Conservation (phyloP, 2,113 vertebrate genomes). For the Chunga burmeisteri region DNA sequence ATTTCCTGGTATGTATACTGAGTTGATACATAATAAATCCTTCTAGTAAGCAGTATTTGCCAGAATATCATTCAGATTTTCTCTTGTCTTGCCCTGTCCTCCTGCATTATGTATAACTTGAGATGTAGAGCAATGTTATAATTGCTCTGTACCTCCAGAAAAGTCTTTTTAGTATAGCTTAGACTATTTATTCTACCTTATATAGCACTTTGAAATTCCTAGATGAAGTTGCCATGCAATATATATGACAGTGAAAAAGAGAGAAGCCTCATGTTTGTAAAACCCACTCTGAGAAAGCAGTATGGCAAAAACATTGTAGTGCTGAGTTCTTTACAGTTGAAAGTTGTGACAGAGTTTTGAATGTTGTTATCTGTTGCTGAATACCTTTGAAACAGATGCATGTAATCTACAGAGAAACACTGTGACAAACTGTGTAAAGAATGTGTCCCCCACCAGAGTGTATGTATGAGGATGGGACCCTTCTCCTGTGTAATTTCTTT, state of each 20-base stretch:
- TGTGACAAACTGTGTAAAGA: neutral
- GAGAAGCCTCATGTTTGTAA: neutral
- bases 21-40: neutral
- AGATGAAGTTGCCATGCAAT: neutral
- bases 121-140: neutral
- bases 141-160: neutral
- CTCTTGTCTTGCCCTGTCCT: neutral
- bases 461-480: neutral
- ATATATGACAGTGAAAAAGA: neutral
- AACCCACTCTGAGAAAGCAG: neutral
- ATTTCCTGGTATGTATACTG: neutral
- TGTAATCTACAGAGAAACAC: neutral
- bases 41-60: neutral
- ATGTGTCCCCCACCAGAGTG: neutral
- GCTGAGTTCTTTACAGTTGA: neutral
- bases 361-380: neutral
- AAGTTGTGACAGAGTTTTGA: neutral
- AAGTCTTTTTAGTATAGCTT: neutral
- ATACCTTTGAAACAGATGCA: neutral
- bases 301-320: neutral
- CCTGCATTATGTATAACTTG: neutral
- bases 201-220: neutral
- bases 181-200: neutral
- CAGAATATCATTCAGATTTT: neutral
- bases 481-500: neutral